These are phyloP conservation scores for Diceros bicornis DNA, from an alignment of 2,797 vertebrate species.

Conservation along the genomic window DNA sequence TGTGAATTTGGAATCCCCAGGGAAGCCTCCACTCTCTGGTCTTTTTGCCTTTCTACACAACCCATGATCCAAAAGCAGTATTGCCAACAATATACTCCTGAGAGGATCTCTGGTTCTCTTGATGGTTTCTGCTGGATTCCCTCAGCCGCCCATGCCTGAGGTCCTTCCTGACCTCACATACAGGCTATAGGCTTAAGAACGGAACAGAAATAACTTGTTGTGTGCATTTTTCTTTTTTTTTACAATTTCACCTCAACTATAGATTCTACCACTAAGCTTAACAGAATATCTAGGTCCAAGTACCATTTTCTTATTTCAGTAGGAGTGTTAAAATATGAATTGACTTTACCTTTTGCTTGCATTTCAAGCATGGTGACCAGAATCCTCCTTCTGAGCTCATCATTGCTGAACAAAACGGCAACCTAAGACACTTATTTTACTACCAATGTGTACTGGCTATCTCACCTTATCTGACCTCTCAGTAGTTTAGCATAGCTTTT, in stretches of 20 bases:
- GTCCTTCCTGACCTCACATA: background rate
- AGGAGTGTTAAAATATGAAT: slow-evolving; percentile 75
- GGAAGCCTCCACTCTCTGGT: background rate
- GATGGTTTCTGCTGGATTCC: background rate
- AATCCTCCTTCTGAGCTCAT: background rate
- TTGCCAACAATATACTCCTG: background rate
- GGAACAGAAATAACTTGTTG: slow-evolving; percentile 52
- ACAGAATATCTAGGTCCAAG: slow-evolving; percentile 57
- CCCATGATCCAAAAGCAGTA: background rate
- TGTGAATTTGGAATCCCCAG: background rate
- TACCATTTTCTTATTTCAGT: slow-evolving; percentile 82
- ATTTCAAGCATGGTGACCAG: slow-evolving; percentile 81
- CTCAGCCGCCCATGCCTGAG: background rate
- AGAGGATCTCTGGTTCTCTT: background rate
- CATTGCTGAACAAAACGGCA: background rate
- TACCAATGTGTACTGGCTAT: background rate
- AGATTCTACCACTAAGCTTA: slow-evolving; percentile 66
- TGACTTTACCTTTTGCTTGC: slow-evolving; percentile 84
- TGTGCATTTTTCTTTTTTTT: slow-evolving; percentile 59
- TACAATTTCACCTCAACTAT: slow-evolving; percentile 48
- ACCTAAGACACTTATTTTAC: background rate
- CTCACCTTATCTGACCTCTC: background rate
- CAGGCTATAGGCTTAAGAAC: slow-evolving; percentile 36
- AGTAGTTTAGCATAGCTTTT: background rate
- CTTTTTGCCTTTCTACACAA: background rate